phyloP scores from a whole-genome alignment of 2,888 invertebrate genomes.

The Limnephilus rhombicus region DNA sequence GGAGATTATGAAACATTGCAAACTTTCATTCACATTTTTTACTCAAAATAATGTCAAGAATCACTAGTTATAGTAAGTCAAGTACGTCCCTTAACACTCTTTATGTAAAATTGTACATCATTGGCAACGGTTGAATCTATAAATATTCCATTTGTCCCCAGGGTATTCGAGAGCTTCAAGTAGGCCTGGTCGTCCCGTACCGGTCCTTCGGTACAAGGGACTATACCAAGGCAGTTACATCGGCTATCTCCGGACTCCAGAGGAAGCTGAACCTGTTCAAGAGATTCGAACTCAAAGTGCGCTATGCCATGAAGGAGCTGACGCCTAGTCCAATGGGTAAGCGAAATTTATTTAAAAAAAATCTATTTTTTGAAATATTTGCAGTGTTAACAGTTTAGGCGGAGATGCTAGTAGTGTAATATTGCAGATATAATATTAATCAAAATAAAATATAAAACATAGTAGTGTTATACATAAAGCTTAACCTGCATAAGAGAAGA shows the following conservation, averaged over 20 bases:
- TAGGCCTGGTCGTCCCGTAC: conserved; percentile 87
- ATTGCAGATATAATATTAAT: too few species aligned
- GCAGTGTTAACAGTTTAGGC: too few species aligned
- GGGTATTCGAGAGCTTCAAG: conserved; percentile 67
- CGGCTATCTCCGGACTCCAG: conserved; percentile 82
- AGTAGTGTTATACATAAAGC: too few species aligned
- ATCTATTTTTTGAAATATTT: too few species aligned
- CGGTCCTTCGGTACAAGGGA: conserved; percentile 86
- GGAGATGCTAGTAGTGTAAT: too few species aligned
- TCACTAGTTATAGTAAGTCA: too few species aligned
- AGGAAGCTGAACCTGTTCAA: conserved; percentile 84
- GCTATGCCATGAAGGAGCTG: conserved; percentile 84
- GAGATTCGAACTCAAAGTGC: conserved; percentile 83
- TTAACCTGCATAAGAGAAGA: too few species aligned
- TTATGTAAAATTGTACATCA: not conserved
- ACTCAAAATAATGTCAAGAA: too few species aligned
- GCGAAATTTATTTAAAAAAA: conserved; percentile 68
- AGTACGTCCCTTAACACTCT: too few species aligned
- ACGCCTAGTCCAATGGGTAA: conserved; percentile 88
- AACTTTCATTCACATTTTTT: too few species aligned
- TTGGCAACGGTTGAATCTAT: not conserved
- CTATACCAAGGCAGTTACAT: conserved; percentile 84
- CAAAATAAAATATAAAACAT: too few species aligned
- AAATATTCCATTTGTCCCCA: conserved; percentile 27
- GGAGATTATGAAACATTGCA: too few species aligned